Percentiles rank a stretch among this genome's conserved stretches.
Evolutionary conservation across 2,888 invertebrate genomes (phyloP).

Genomic region (Prosopocoilus inquinatus): DNA sequence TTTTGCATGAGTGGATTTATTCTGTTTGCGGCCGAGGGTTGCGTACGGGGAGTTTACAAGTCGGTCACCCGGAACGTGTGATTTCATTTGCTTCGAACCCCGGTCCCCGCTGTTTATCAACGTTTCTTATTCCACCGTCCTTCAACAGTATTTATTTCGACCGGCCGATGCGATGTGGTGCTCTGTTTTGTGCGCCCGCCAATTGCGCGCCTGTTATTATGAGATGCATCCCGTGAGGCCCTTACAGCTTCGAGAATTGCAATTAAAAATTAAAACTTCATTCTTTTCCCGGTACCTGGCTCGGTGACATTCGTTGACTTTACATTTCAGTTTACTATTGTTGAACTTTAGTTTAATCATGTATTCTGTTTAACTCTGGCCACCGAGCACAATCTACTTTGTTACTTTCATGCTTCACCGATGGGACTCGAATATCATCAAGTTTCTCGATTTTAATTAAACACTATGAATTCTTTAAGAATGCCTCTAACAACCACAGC

Average conservation of each 20-base stretch:
- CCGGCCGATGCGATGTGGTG: conserved; percentile 3
- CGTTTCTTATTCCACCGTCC: conserved; percentile 31
- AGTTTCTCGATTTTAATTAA: too few relatives aligned
- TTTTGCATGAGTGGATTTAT: conserved; percentile 48
- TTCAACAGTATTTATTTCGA: conserved; percentile 3
- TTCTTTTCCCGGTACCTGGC: conserved; percentile 36
- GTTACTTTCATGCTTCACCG: conserved; percentile 16
- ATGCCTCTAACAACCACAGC: too few relatives aligned
- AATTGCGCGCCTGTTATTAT: conserved; percentile 35
- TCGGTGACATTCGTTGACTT: conserved; percentile 35
- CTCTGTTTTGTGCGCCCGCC: conserved; percentile 9
- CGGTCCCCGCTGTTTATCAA: conserved; percentile 36
- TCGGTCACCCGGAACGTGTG: conserved; percentile 38
- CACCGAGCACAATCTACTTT: conserved; percentile 27
- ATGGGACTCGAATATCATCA: conserved; percentile 18
- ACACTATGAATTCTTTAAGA: too few relatives aligned
- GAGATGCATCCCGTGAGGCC: conserved; percentile 26
- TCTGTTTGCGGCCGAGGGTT: conserved; percentile 43
- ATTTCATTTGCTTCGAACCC: conserved; percentile 40
- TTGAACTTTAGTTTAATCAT: conserved; percentile 36
- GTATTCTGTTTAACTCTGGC: conserved; percentile 36
- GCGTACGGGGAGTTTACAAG: conserved; percentile 29
- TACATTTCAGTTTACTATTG: conserved; percentile 35
- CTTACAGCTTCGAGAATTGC: conserved; percentile 27
- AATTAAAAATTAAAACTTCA: conserved; percentile 43